Percentiles rank a stretch among this genome's conserved stretches.
These are phyloP conservation scores for Perca flavescens DNA, from an alignment of 2,113 vertebrate genomes.

Conservation along the genomic window DNA sequence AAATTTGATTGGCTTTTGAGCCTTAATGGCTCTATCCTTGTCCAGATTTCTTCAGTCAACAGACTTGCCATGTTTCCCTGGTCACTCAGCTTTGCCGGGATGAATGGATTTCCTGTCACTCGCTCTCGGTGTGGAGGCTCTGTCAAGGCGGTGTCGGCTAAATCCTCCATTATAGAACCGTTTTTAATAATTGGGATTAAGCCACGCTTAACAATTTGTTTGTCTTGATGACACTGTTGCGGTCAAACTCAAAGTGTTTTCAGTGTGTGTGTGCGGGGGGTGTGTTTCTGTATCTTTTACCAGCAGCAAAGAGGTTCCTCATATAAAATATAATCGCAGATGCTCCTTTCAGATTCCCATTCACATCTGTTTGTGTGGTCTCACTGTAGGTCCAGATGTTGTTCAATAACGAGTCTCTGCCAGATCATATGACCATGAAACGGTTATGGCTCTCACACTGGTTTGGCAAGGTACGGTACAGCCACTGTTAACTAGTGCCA, in stretches of 20 bases:
- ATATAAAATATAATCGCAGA: conserved; percentile 6
- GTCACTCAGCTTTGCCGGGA: not conserved
- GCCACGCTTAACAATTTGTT: not conserved
- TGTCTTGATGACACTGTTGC: not conserved
- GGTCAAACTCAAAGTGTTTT: not conserved
- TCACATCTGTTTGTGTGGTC: conserved; percentile 63
- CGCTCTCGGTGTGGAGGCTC: not conserved
- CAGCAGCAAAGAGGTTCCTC: not conserved
- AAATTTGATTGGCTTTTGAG: not conserved
- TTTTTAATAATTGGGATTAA: not conserved
- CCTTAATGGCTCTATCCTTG: not conserved
- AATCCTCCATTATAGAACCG: not conserved
- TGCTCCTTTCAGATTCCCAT: conserved; percentile 13
- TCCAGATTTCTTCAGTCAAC: too few relatives aligned
- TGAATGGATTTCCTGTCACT: not conserved
- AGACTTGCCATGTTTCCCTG: not conserved
- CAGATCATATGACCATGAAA: conserved; percentile 90
- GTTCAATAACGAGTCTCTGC: conserved; percentile 87
- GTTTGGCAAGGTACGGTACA: conserved; percentile 86
- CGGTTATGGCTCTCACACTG: conserved; percentile 87
- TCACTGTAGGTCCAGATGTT: conserved; percentile 86
- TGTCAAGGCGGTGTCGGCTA: not conserved
- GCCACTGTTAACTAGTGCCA: conserved; percentile 35
- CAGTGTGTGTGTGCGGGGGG: too few relatives aligned
- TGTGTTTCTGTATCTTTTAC: not conserved